Base-by-base conservation (phyloP, 2,888 invertebrate genomes). In the Onchidella celtica region DNA sequence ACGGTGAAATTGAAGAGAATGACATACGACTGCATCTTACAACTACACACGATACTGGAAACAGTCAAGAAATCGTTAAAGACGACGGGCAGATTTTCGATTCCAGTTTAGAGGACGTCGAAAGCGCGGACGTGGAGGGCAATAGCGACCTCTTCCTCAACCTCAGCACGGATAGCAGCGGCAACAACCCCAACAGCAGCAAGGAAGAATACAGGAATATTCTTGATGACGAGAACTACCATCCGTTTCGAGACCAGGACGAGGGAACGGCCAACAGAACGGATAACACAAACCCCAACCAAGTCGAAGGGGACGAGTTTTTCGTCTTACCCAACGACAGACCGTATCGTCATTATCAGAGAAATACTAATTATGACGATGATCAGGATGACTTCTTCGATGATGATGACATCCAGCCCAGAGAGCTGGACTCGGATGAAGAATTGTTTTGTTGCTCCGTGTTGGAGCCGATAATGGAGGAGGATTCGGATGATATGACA, bases 391-490 rank as follows among this genome's bases (percentile, higher is more conserved):
- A 85, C 27, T 59, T 65, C n/a, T 79, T 75, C 17, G 83, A 84
- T 17, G 81, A 85, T 32, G 86, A 87, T 11, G 85, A 83, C 17
- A 76, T 69, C 21, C 79, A 86, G n/a, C 86, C 86, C 1, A 68
- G 84, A 27, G 86, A 83, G 27, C 63, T 86, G 1, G 88, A 89
- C 72, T 88, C 88, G 3, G 89, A 89, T 69, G 88, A 89, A 38
- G 87, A 90, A 29, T 84, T 87, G 34, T 90, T 84, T 68, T 84
- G 83, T 47, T 83, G 84, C 17, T 82, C 83, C 0, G 66, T 85
- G 63, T 80, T 91, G 47, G 91, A 90, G 73, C 89, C 91, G 0
- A 91, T 91, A 4, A 87, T 89, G 75, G 91, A 91, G 73, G 91
- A 91, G 65, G 88, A 87, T 77, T 87, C 88, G 2, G 88, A 87